Base-by-base conservation (phyloP, 2,888 invertebrate genomes). In the Timema podura region DNA sequence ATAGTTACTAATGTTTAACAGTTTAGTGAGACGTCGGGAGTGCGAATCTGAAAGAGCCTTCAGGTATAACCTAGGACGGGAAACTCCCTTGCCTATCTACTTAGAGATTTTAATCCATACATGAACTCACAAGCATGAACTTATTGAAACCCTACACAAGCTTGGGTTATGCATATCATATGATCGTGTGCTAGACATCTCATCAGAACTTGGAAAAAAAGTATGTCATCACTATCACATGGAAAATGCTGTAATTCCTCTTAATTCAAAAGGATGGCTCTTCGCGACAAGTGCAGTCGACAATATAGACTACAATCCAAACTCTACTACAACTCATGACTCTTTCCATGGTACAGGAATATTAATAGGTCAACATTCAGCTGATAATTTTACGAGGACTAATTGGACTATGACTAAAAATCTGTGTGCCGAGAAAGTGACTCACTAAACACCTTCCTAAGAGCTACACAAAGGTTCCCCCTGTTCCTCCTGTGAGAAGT, bases 151-250 rank as follows among this genome's bases (percentile, higher is more conserved):
- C 10, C 2, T 54, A 15, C 54, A 54, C 8, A 16, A 3, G 54
- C 1, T 54, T 6, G 3, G 7, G n/a, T 54, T 6, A 54, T 15
- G 6, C n/a, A 54, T 54, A 54, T 54, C 54, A 13, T 54, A 54
- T 16, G 11, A 54, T 7, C 54, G 54, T 13, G 54, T 54, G 6
- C 54, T 54, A 5, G 11, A 54, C 54, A 54, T 54, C n/a, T 54
- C n/a, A 54, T 54, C 54, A 13, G 54, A 54, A 54, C 54, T 9
- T 54, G 54, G 54, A 54, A 54, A 54, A 15, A 16, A 54, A 54
- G 11, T 54, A 11, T 2, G 54, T 54, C 54, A 54, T 54, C n/a
- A 13, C 13, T 54, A 54, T 54, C 11, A 54, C 54, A 54, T 6
- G 11, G 54, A 54, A 54, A 6, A 54, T 54, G 54, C 7, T 6